Conservation (phyloP, 2,797 vertebrate species). For the Sciaenops ocellatus region DNA sequence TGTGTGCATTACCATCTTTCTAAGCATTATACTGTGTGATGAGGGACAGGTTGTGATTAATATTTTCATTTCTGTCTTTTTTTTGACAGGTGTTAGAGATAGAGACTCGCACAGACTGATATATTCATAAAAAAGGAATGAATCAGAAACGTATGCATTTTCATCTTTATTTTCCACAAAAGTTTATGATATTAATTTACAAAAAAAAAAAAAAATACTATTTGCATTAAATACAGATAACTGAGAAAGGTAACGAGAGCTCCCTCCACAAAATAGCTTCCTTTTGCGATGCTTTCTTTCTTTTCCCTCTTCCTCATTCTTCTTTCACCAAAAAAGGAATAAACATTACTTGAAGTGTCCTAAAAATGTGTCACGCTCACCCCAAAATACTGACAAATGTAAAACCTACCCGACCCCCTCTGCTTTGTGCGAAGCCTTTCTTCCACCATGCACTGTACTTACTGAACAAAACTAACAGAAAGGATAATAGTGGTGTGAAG, state of each 20-base stretch:
- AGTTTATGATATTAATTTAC: constrained; percentile 81
- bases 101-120: not conserved
- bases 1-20: not conserved
- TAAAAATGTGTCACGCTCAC: constrained; percentile 56
- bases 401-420: constrained; percentile 29
- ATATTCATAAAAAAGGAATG: not conserved
- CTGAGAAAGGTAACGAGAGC: constrained; percentile 75
- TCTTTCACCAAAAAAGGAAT: constrained; percentile 46
- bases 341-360: constrained; percentile 45
- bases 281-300: constrained; percentile 35
- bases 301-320: constrained; percentile 32
- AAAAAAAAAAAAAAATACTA: constrained; percentile 80
- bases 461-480: constrained; percentile 62
- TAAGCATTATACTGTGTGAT: not conserved
- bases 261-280: constrained; percentile 40
- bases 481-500: constrained; percentile 77
- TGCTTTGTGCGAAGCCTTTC: constrained; percentile 28
- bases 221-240: constrained; percentile 88
- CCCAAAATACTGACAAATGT: constrained; percentile 71
- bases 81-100: not conserved
- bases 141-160: constrained; percentile 40
- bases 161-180: constrained; percentile 82
- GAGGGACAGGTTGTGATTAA: not conserved
- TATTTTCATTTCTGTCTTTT: not conserved
- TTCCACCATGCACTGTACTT: constrained; percentile 52